Evolutionary conservation across 1,140 invertebrate species (phyloP), one percentile per base, ranked within the genome.

Genomic region (Battus philenor): DNA sequence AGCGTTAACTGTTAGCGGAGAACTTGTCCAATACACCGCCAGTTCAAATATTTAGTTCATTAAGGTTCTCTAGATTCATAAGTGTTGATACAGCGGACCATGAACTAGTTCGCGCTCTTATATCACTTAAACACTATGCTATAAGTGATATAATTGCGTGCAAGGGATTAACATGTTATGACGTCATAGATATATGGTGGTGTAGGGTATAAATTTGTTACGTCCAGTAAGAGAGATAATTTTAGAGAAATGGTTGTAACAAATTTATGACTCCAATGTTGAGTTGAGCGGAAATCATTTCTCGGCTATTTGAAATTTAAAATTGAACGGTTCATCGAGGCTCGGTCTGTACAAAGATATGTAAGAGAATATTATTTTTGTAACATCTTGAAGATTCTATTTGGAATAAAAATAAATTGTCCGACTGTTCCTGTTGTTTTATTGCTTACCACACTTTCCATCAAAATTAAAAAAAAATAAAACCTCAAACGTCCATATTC

Each of bases 291-390:
- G n/a, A n/a, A 12, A 12, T 7, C 5, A 12, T 26, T 39, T 39
- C 16, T 34, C 16, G 16, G 10, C 16, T 20, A 10, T 10, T 18
- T 34, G 17, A 20, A 26, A 24, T 4, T 1, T 8, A 26, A 13
- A 26, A 11, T 26, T 11, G 10, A 27, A 33, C 38, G 11, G 11
- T 48, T 41, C 41, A 17, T 12, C 32, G 59, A 62, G 51, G 49
- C 54, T 62, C 44, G 48, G 38, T 60, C 41, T 57, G 60, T 64
- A 64, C 56, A 64, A 64, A 64, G 24, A 47, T 43, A 54, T 39
- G 22, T 46, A 54, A n/a, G 29, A 55, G 34, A 52, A 54, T 50
- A 50, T 52, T 65, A 65, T 65, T 65, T 65, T 65, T 65, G 58
- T 65, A 65, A 51, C 34, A 54, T 54, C 50, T 46, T 54, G 38